Evolutionary conservation across 1,140 invertebrate species (phyloP), one percentile per base, ranked within the genome.

Genomic region (Macrobrachium nipponense): DNA sequence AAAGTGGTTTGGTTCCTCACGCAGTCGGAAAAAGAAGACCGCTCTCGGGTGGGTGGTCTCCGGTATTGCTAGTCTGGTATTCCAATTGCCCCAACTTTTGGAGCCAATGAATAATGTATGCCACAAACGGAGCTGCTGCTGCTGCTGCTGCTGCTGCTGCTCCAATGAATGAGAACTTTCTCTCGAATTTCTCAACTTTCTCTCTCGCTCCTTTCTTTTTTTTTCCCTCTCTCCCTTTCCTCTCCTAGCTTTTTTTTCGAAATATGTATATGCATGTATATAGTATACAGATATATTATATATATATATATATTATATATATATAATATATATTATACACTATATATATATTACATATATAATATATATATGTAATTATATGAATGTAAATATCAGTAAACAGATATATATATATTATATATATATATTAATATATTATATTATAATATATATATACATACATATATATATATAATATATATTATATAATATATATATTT

Each of bases 21-120:
- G 5, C 51, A 10, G 51, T 8, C 51, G 51, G 27, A 36, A 36
- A 4, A 36, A 36, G 27, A 36, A 36, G 27, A 36, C 27, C 1
- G 27, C 27, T 1, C 27, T 68, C n/a, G n/a, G n/a, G n/a, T 68
- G 64, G 64, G 64, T 20, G 68, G 68, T 70, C 68, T 23, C 23
- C 68, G 17, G 68, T 70, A 70, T 70, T 70, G 68, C 68, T 70
- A 43, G 23, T 70, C 36, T 70, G 68, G 68, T 70, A 70, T 70
- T 70, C 68, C 27, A 70, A 70, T 70, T 70, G 36, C 68, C 3
- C 68, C 36, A 70, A 70, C 68, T 70, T 70, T 23, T 70, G 68
- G 68, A 70, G 36, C 12, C 36, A 70, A 70, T 70, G 68, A 70
- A 70, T 70, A 70, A 70, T 70, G 68, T 70, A 70, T 70, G 51